Base-by-base conservation (phyloP, 1,140 invertebrate genomes). In the Drosophila guanche region DNA sequence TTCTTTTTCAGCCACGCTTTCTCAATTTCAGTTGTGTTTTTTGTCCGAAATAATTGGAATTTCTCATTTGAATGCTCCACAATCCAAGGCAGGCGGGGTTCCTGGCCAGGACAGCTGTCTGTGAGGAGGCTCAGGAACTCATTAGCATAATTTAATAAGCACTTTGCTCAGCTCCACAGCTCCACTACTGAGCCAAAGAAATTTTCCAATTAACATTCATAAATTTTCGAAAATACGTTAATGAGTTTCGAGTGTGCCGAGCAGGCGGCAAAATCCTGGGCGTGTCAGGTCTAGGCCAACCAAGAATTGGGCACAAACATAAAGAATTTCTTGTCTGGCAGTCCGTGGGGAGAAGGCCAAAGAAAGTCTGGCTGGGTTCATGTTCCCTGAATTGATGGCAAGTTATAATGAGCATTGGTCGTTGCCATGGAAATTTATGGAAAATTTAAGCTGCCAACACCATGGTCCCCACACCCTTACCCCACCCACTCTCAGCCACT, bases 131-230 rank as follows among this genome's bases (percentile, higher is more conserved):
- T 68, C 57, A 57, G 70, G 75, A 88, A 83, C 83, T 86, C 83
- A 86, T 86, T 86, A 86, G 83, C 83, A 86, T 86, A 86, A 86
- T 86, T 86, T 86, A 86, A 86, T 86, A 88, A 88, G 78, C 83
- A 86, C 68, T 86, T 86, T 69, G 73, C 68, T 37, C 10, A 3
- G 47, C 51, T 68, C 50, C 56, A 67, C 16, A 20, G 16, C 16
- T 20, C 16, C 16, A 20, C 16, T 20, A 20, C 29, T 68, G 56
- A 56, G 66, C 56, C 33, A 70, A 74, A 76, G 65, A 88, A 77
- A 86, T 83, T 88, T 86, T 65, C 83, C 83, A 86, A 86, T 86
- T 86, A 86, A 86, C 83, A 86, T 86, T 86, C 85, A 86, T 86
- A 86, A 86, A 86, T 86, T 86, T 88, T 88, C 55, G 65, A 77